phyloP scores from a whole-genome alignment of 53 echinoderm and acorn worm species.

The Luidia sarsii region DNA sequence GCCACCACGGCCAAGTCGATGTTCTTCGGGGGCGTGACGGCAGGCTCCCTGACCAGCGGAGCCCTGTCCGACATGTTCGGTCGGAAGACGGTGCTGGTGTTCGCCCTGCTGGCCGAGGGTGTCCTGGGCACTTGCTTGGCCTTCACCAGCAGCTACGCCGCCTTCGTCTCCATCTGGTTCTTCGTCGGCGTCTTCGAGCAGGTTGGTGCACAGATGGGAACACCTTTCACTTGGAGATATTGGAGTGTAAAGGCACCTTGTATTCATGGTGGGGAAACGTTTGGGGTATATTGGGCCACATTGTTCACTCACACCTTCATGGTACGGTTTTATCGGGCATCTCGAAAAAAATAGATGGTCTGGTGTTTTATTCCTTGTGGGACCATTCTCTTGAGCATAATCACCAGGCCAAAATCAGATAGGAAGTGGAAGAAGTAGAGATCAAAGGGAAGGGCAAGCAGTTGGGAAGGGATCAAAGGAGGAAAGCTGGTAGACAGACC shows the following conservation, averaged over 20 bases:
- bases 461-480: too few species aligned
- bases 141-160: slow-evolving; percentile 61
- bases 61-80: slow-evolving; percentile 84
- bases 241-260: neutral
- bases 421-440: too few species aligned
- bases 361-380: too few species aligned
- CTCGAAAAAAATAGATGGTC: too few species aligned
- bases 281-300: too few species aligned
- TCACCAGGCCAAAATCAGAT: too few species aligned
- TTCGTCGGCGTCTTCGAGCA: slow-evolving; percentile 84
- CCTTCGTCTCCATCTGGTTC: slow-evolving; percentile 79
- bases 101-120: slow-evolving; percentile 56
- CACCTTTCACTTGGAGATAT: neutral
- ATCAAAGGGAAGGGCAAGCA: too few species aligned
- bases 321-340: too few species aligned
- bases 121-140: slow-evolving; percentile 67
- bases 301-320: too few species aligned
- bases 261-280: too few species aligned
- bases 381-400: too few species aligned
- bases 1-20: slow-evolving; percentile 72
- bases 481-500: too few species aligned
- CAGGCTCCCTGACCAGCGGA: slow-evolving; percentile 68
- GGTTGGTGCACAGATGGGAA: slow-evolving; percentile 19
- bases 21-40: slow-evolving; percentile 82
- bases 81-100: slow-evolving; percentile 65